Evolutionary conservation across 2,113 vertebrate species (phyloP), one percentile per base, ranked within the genome.

Genomic region (Hemicordylus capensis): DNA sequence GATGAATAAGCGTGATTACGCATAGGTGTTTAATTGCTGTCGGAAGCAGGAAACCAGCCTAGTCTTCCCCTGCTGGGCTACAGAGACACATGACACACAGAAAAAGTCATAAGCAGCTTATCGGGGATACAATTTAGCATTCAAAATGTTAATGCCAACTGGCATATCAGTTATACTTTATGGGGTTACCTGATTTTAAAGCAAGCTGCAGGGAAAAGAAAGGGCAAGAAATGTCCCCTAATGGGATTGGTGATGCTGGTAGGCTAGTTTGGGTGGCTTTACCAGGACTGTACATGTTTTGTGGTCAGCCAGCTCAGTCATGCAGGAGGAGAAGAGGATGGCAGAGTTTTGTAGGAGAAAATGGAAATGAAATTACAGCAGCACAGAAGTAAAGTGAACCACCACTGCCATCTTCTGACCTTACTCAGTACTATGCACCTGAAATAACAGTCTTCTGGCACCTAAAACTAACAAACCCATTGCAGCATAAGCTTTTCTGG

Each of bases 361-460:
- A 2, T 3, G 39, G 31, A 67, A 11, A 37, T 37, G 84, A 72
- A 90, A 84, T 83, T 2, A 80, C 24, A 20, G 20, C 28, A 34
- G 1, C 2, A 54, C 1, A 0, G 1, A 56, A 46, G 70, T 78
- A 89, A 90, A 61, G 5, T 14, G 48, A 81, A 70, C 88, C 87
- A 61, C 58, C 80, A 90, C 90, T 95, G 95, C 95, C 94, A 95
- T 85, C 94, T 96, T 83, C 94, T 93, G 96, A 94, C 54, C 75
- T 17, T 12, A 3, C 80, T 73, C 42, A 15, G 6, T 34, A 54
- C 7, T 34, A 34, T 1, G 31, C 20, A 61, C 24, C 42, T 34
- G n/a, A n/a, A n/a, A n/a, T n/a, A n/a, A n/a, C n/a, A n/a, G n/a
- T n/a, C n/a, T n/a, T n/a, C n/a, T n/a, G n/a, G n/a, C n/a, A n/a